phyloP scores from a whole-genome alignment of 1,140 invertebrate species.

The Orussus abietinus region DNA sequence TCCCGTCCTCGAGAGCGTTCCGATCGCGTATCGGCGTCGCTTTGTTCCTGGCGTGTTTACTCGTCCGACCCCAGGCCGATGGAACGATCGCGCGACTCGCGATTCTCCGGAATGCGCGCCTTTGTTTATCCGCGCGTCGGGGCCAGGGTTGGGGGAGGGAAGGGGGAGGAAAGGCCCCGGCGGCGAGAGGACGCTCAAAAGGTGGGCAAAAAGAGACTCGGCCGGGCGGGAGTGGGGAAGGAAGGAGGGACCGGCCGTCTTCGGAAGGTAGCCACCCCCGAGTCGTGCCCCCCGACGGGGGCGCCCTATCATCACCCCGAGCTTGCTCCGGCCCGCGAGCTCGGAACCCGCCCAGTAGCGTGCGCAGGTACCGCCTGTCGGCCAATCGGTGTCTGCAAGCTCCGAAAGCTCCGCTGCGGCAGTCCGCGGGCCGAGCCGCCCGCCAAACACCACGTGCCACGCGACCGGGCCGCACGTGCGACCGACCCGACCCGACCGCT shows the following conservation, averaged over 20 bases:
- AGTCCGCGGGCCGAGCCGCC: slow-evolving; percentile 35
- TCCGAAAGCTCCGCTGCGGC: slow-evolving; percentile 22
- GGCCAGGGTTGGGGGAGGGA: too few species aligned
- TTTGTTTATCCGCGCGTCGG: too few species aligned
- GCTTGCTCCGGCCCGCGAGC: slow-evolving; percentile 38
- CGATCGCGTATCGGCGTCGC: too few species aligned
- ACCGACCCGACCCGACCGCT: slow-evolving; percentile 31
- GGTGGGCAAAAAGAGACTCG: slow-evolving; percentile 20
- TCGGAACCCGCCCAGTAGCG: slow-evolving; percentile 45
- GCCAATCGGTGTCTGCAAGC: slow-evolving; percentile 43
- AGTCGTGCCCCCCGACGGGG: slow-evolving; percentile 36
- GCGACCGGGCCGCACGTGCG: slow-evolving; percentile 49
- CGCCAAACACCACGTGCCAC: slow-evolving; percentile 51
- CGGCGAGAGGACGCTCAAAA: background rate
- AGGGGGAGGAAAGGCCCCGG: background rate
- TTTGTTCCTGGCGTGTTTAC: too few species aligned
- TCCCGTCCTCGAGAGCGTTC: too few species aligned
- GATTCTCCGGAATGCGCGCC: too few species aligned
- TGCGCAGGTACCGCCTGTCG: slow-evolving; percentile 48
- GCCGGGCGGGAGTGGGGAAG: slow-evolving; percentile 19
- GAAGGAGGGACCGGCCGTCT: slow-evolving; percentile 20
- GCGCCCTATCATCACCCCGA: slow-evolving; percentile 45
- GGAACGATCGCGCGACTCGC: too few species aligned
- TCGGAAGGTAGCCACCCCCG: slow-evolving; percentile 32
- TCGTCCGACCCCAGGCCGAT: too few species aligned